phyloP scores from a whole-genome alignment of 2,797 vertebrate species.

The Ibycter americanus region DNA sequence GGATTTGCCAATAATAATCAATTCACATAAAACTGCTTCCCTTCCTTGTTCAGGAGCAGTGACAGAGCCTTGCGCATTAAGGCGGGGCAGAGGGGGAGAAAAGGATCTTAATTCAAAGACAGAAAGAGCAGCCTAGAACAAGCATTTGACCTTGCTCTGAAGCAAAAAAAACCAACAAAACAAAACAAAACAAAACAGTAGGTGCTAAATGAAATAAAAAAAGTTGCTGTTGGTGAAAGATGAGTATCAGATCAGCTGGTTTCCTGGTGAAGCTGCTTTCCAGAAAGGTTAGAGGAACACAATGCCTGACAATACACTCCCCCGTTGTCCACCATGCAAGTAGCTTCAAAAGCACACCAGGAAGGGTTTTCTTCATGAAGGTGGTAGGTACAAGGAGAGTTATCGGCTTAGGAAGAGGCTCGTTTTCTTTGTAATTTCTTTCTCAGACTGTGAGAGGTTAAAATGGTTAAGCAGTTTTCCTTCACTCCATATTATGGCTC shows the following conservation, averaged over 20 bases:
- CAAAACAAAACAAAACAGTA: not conserved
- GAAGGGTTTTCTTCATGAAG: constrained; percentile 14
- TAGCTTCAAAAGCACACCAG: constrained; percentile 33
- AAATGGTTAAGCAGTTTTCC: constrained; percentile 58
- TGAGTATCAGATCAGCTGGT: constrained; percentile 18
- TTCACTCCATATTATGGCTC: constrained; percentile 47
- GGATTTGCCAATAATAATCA: not conserved
- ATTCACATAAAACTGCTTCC: constrained; percentile 32
- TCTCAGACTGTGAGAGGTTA: constrained; percentile 64
- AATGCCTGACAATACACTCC: not conserved
- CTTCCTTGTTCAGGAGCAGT: not conserved
- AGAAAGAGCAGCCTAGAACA: not conserved
- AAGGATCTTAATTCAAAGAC: constrained; percentile 36
- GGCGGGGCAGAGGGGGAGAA: not conserved
- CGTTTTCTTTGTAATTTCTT: constrained; percentile 27
- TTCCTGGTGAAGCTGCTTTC: constrained; percentile 23
- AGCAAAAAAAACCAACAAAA: not conserved
- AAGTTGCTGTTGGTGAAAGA: not conserved
- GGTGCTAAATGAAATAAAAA: not conserved
- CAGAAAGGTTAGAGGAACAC: not conserved
- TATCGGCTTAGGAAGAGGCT: not conserved
- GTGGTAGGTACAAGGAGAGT: not conserved
- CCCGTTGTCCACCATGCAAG: not conserved
- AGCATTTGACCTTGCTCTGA: constrained; percentile 41
- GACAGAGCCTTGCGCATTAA: not conserved